A percentile compares a stretch with the other conserved stretches of the same genome.
Evolutionary conservation across 2,113 vertebrate species (phyloP).

Genomic region (Eulemur macaco): DNA sequence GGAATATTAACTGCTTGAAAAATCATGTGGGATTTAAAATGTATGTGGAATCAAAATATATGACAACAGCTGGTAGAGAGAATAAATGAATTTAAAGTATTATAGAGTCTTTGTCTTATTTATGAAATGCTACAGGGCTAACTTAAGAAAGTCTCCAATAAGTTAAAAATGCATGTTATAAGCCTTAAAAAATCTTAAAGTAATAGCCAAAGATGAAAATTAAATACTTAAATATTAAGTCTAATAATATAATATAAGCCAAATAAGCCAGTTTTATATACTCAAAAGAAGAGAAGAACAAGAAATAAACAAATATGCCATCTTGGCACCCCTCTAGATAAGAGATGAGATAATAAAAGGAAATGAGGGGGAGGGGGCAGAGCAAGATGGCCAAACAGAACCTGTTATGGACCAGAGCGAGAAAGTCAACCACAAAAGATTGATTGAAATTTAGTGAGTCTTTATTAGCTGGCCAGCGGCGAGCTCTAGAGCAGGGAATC

Average conservation of each 20-base stretch:
- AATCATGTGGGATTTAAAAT: background rate
- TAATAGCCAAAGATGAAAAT: background rate
- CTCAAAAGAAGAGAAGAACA: background rate
- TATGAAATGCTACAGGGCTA: background rate
- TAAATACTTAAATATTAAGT: background rate
- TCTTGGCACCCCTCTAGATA: background rate
- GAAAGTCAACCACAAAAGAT: too few species aligned
- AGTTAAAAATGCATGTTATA: background rate
- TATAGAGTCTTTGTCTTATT: background rate
- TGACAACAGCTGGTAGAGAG: background rate
- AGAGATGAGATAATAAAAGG: background rate
- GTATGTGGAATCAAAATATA: background rate
- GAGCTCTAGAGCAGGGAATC: too few species aligned
- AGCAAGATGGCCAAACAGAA: background rate
- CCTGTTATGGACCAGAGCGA: too few species aligned
- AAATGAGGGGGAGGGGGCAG: background rate
- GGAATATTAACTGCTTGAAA: background rate
- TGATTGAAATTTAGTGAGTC: too few species aligned
- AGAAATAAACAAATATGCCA: background rate
- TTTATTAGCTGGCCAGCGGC: too few species aligned
- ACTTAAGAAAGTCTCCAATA: background rate
- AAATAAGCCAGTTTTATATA: background rate
- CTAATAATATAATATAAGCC: background rate
- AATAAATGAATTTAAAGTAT: background rate
- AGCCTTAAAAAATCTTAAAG: background rate